Conservation (phyloP, 2,797 vertebrate species). For the Mormyrops boulengeri region DNA sequence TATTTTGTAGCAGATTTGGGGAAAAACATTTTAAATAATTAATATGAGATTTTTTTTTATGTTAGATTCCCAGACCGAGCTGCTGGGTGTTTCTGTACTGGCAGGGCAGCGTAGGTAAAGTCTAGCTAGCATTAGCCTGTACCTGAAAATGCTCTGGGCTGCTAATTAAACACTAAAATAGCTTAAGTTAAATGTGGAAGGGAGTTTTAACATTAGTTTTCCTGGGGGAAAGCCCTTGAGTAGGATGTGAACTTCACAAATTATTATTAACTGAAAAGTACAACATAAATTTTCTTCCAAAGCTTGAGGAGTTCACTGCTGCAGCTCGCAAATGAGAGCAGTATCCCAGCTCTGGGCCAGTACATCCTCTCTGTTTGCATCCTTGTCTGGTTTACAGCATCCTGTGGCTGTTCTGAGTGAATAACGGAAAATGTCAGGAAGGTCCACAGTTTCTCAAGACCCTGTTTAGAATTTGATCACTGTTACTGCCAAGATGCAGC, state of each 20-base stretch:
- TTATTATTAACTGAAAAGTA: not conserved
- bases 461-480: not conserved
- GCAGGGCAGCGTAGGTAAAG: not conserved
- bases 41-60: not conserved
- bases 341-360: not conserved
- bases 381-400: not conserved
- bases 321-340: not conserved
- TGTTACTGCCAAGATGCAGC: not conserved
- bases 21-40: not conserved
- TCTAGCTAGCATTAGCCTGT: not conserved
- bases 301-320: not conserved
- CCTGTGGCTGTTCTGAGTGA: not conserved
- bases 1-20: not conserved
- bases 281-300: not conserved
- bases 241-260: not conserved
- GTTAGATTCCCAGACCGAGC: not conserved
- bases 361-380: not conserved
- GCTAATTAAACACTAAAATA: not conserved
- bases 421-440: not conserved
- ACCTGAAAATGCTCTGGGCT: not conserved
- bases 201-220: not conserved
- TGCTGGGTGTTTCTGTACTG: not conserved
- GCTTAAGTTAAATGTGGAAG: not conserved
- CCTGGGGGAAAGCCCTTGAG: not conserved
- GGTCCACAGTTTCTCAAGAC: not conserved